Conservation (phyloP, 2,113 vertebrate genomes). For the Leucopsar rothschildi region DNA sequence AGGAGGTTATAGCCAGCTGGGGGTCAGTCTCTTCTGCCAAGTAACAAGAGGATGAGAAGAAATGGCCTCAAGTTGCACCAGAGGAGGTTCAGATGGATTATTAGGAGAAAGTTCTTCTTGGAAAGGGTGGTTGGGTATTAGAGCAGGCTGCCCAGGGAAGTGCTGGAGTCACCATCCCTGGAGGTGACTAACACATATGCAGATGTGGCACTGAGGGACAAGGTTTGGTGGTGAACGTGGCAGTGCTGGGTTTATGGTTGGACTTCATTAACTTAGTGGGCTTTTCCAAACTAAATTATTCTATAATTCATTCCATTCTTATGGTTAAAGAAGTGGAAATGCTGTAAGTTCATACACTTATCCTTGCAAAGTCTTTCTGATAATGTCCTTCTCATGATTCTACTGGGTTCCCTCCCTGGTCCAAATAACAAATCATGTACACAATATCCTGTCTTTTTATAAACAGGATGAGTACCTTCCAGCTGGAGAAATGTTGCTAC, state of each 20-base stretch:
- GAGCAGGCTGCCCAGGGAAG: background rate
- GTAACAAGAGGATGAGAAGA: background rate
- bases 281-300: background rate
- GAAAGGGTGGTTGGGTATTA: background rate
- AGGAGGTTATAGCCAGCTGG: background rate
- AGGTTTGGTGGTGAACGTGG: background rate
- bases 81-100: background rate
- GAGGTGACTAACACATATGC: background rate
- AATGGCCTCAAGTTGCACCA: background rate
- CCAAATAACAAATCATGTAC: conserved; percentile 42
- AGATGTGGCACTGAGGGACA: background rate
- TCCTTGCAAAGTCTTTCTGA: conserved; percentile 60
- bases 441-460: conserved; percentile 41
- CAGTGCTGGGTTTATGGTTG: background rate
- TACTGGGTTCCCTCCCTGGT: conserved; percentile 68
- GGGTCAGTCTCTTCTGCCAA: background rate
- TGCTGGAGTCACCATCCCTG: background rate
- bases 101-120: background rate
- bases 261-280: background rate
- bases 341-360: conserved; percentile 29
- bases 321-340: conserved; percentile 4
- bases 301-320: background rate
- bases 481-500: background rate
- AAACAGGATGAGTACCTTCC: background rate
- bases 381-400: conserved; percentile 70